Conservation (phyloP, 2,797 vertebrate genomes). For the Sciurus carolinensis region DNA sequence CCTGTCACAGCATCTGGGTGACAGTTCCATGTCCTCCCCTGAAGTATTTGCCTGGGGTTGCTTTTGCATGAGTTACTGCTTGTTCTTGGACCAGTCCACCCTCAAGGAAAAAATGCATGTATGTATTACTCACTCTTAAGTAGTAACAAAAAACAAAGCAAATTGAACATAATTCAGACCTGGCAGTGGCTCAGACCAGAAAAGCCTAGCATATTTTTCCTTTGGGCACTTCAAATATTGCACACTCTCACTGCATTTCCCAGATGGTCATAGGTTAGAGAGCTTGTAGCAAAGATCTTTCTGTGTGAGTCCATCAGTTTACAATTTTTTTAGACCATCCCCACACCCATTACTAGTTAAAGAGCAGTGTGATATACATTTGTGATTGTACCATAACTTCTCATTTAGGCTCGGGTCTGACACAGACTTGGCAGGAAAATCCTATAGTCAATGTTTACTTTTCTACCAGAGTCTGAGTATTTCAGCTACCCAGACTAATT, state of each 20-base stretch:
- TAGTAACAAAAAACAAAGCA: constrained; percentile 84
- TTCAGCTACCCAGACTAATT: constrained; percentile 53
- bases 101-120: constrained; percentile 60
- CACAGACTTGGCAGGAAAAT: neutral
- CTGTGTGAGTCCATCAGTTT: neutral
- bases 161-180: constrained; percentile 83
- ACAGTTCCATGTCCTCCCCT: constrained; percentile 69
- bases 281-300: neutral
- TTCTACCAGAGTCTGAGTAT: neutral
- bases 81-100: constrained; percentile 73
- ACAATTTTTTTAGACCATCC: neutral
- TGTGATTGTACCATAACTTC: neutral
- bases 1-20: constrained; percentile 75
- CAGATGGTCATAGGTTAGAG: neutral
- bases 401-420: constrained; percentile 47
- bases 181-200: neutral
- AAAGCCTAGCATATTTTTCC: constrained; percentile 72
- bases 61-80: constrained; percentile 79
- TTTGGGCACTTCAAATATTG: constrained; percentile 2
- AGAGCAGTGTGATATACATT: neutral
- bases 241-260: neutral
- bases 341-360: neutral
- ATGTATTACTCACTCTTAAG: constrained; percentile 73
- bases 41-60: constrained; percentile 73
- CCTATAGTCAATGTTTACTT: neutral